These are phyloP conservation scores for Paedocypris micromegethes DNA, from an alignment of 2,797 vertebrate species.

Conservation along the genomic window DNA sequence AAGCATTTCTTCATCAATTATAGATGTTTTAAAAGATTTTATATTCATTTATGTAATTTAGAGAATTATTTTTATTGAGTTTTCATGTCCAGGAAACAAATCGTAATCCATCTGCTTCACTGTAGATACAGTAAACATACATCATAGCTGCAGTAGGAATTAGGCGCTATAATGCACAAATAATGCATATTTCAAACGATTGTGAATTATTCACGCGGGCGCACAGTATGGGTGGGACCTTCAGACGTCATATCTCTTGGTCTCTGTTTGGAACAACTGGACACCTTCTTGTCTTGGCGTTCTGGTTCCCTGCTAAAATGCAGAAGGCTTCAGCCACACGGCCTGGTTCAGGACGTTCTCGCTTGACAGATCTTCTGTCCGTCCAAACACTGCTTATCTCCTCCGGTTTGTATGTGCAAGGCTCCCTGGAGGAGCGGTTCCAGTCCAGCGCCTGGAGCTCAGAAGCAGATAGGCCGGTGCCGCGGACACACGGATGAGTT, in stretches of 20 bases:
- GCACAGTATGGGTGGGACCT: conserved; percentile 14
- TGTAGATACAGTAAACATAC: no score
- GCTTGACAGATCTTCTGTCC: conserved; percentile 51
- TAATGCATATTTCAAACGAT: conserved; percentile 27
- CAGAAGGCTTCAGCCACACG: conserved; percentile 60
- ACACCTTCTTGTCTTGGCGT: conserved; percentile 54
- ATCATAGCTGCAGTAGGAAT: not conserved
- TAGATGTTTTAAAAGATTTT: not conserved
- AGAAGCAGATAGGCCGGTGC: conserved; percentile 58
- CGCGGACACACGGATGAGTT: conserved; percentile 52
- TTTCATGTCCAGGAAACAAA: no score
- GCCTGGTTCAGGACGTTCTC: conserved; percentile 58
- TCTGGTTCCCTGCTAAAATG: conserved; percentile 61
- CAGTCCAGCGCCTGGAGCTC: conserved; percentile 50
- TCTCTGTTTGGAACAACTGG: conserved; percentile 51
- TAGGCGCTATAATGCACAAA: no score
- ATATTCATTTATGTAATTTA: not conserved
- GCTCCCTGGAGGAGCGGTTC: conserved; percentile 40
- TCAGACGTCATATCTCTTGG: conserved; percentile 47
- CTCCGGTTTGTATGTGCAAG: conserved; percentile 37
- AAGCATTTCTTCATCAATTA: no score
- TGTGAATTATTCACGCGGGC: not conserved
- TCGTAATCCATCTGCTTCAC: no score
- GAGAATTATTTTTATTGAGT: no score
- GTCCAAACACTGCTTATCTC: conserved; percentile 61